Conservation (phyloP, 2,797 vertebrate genomes). For the Lutjanus campechanus region DNA sequence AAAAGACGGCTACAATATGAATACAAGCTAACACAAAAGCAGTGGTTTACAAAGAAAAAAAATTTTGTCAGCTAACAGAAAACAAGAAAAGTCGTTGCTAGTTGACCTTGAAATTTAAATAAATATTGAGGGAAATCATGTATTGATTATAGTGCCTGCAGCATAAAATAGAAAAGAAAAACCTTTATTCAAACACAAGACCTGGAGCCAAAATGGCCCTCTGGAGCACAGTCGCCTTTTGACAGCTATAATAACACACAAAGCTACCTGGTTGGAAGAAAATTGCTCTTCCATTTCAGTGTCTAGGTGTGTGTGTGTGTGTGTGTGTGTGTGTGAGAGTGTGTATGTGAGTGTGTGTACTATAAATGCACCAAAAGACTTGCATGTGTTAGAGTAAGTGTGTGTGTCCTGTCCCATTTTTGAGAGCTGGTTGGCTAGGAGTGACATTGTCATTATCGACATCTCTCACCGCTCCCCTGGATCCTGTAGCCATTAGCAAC, state of each 20-base stretch:
- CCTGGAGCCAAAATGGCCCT: slow-evolving; percentile 38
- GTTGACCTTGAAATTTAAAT: slow-evolving; percentile 33
- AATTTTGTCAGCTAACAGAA: neutral
- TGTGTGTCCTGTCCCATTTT: slow-evolving; percentile 72
- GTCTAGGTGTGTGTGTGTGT: slow-evolving; percentile 38
- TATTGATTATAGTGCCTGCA: slow-evolving; percentile 1
- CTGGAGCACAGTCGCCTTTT: slow-evolving; percentile 53
- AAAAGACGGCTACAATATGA: neutral
- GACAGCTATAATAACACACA: slow-evolving; percentile 74
- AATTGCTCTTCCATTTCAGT: slow-evolving; percentile 72
- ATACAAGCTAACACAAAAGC: slow-evolving; percentile 11
- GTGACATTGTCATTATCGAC: slow-evolving; percentile 84
- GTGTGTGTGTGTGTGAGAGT: slow-evolving; percentile 21
- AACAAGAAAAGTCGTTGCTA: neutral
- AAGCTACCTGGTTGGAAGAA: slow-evolving; percentile 66
- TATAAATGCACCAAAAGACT: slow-evolving; percentile 50
- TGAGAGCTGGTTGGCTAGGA: slow-evolving; percentile 71
- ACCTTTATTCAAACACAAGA: slow-evolving; percentile 44
- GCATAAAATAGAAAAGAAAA: slow-evolving; percentile 23
- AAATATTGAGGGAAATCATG: neutral
- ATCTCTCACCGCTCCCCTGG: slow-evolving; percentile 76
- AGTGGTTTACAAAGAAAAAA: neutral
- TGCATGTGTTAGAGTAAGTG: slow-evolving; percentile 49
- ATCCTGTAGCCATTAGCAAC: slow-evolving; percentile 86
- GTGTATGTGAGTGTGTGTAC: slow-evolving; percentile 23